These are phyloP conservation scores for Lontra canadensis DNA, from an alignment of 2,113 vertebrate species.

Conservation along the genomic window DNA sequence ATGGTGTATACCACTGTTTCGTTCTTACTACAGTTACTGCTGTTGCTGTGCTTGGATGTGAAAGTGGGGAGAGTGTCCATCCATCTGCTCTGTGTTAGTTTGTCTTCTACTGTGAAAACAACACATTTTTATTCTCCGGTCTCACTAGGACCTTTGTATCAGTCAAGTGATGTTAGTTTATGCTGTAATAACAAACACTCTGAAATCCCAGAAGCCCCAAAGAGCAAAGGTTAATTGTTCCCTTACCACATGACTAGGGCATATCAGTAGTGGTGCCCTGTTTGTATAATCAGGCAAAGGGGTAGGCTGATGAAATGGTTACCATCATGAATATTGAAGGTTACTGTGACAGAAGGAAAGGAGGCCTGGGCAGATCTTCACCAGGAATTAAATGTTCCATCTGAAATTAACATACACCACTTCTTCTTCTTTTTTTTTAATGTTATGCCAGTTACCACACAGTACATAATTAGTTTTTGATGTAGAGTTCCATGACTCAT, in stretches of 20 bases:
- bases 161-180: background rate
- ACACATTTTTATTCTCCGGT: background rate
- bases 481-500: no score
- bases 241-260: background rate
- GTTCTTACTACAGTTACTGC: background rate
- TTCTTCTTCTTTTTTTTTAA: no score
- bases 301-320: background rate
- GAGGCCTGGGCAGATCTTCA: background rate
- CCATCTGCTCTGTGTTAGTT: background rate
- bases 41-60: background rate
- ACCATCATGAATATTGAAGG: background rate
- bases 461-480: no score
- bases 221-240: background rate
- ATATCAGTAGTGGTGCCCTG: background rate
- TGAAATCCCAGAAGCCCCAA: background rate
- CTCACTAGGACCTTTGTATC: background rate
- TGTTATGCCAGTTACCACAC: no score
- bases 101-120: background rate
- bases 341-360: background rate
- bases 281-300: background rate
- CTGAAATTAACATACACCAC: background rate
- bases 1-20: background rate
- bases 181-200: background rate
- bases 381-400: background rate
- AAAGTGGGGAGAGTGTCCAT: background rate